A percentile compares a stretch with the other conserved stretches of the same genome.
These are phyloP conservation scores for Leptinotarsa rubiginosa DNA, from an alignment of 2,888 invertebrate species.

Conservation along the genomic window DNA sequence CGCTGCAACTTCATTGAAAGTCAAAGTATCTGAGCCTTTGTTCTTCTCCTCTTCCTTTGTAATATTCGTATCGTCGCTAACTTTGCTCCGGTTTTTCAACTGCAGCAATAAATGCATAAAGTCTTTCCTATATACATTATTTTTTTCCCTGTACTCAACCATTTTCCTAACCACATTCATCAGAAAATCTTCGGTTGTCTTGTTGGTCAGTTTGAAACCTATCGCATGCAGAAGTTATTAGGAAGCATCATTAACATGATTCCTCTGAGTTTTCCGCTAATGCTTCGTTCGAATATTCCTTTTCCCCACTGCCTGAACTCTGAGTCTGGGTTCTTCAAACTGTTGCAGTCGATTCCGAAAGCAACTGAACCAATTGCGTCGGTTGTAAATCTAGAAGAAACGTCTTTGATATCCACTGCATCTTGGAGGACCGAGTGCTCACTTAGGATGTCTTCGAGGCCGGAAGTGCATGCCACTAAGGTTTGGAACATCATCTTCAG, in stretches of 20 bases:
- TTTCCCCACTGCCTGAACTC: conserved; percentile 62
- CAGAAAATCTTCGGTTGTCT: conserved; percentile 63
- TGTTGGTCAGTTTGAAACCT: conserved; percentile 25
- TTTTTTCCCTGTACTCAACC: conserved; percentile 65
- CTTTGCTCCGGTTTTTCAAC: conserved; percentile 61
- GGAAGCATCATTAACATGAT: too few relatives aligned
- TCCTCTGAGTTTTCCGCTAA: too few relatives aligned
- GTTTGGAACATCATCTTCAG: conserved; percentile 75
- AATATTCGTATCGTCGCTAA: conserved; percentile 60
- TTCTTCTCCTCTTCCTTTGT: conserved; percentile 18
- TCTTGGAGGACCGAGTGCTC: conserved; percentile 35
- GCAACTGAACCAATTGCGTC: conserved; percentile 71
- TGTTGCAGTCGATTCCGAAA: conserved; percentile 70
- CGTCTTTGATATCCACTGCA: conserved; percentile 60
- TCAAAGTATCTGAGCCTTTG: neutral
- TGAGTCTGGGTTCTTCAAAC: conserved; percentile 63
- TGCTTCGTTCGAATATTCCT: conserved; percentile 34
- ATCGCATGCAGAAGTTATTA: too few relatives aligned
- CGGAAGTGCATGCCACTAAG: conserved; percentile 66
- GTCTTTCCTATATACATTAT: conserved; percentile 67
- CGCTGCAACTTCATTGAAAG: conserved; percentile 30
- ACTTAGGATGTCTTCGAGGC: conserved; percentile 40
- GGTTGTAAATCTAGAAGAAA: conserved; percentile 70
- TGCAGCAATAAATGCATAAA: conserved; percentile 70
- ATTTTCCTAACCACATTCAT: conserved; percentile 63